Conservation (phyloP, 2,888 invertebrate genomes). For the Leptopilina syphax region DNA sequence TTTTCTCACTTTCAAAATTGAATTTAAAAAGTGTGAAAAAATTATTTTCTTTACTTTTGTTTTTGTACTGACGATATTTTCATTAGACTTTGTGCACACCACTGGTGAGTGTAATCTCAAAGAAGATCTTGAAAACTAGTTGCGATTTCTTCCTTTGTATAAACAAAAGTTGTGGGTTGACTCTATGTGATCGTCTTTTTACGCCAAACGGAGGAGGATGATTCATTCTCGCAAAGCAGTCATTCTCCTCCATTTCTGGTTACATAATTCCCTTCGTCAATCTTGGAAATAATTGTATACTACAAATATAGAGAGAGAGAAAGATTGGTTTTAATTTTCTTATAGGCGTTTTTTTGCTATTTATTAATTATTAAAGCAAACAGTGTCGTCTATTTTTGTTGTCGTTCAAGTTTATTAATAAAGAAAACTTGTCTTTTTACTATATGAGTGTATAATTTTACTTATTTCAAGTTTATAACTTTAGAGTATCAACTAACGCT, state of each 20-base stretch:
- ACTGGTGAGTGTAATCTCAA: background rate
- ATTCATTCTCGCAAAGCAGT: conserved; percentile 51
- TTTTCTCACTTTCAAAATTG: no score
- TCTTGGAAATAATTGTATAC: conserved; percentile 17
- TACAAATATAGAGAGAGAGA: no score
- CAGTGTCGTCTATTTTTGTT: background rate
- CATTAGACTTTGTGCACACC: background rate
- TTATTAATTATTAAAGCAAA: background rate
- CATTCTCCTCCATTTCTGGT: conserved; percentile 49
- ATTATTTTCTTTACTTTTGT: background rate
- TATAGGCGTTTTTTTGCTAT: background rate
- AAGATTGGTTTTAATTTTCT: conserved; percentile 1
- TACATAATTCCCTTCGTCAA: conserved; percentile 46
- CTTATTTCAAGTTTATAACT: background rate
- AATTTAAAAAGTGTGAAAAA: no score
- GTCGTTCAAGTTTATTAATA: background rate
- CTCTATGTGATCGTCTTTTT: conserved; percentile 47
- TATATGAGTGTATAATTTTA: no score
- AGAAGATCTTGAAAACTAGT: conserved; percentile 14
- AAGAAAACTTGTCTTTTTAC: background rate
- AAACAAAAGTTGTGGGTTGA: conserved; percentile 16
- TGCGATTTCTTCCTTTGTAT: conserved; percentile 22
- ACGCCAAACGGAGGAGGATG: conserved; percentile 40
- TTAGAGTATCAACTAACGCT: background rate
- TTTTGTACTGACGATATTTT: background rate